Percentiles rank a stretch among this genome's conserved stretches.
These are phyloP conservation scores for Phorcus lineatus DNA, from an alignment of 2,888 invertebrate genomes.

Conservation along the genomic window DNA sequence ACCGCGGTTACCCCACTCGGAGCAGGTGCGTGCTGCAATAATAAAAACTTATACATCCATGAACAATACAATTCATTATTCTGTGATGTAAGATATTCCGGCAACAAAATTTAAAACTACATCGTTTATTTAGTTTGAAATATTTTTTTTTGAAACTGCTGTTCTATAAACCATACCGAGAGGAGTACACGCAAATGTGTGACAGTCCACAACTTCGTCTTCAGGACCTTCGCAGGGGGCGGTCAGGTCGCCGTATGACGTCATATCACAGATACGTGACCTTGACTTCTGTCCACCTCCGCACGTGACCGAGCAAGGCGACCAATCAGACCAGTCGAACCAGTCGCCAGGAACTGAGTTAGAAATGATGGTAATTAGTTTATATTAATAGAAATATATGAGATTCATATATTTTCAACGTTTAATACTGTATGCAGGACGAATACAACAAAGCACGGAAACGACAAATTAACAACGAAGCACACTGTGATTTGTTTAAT, in stretches of 20 bases:
- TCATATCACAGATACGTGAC: constrained; percentile 60
- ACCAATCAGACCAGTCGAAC: constrained; percentile 64
- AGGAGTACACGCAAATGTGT: constrained; percentile 59
- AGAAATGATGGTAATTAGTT: not conserved
- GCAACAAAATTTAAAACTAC: too few species aligned
- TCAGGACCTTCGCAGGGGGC: constrained; percentile 58
- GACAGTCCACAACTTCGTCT: constrained; percentile 53
- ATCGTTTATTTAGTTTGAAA: too few species aligned
- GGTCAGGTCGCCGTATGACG: constrained; percentile 63
- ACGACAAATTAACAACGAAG: not conserved
- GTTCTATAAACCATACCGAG: constrained; percentile 48
- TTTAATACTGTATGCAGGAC: not conserved
- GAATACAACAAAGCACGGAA: not conserved
- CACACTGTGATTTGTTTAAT: too few species aligned
- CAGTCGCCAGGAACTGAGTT: constrained; percentile 66
- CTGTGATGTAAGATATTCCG: too few species aligned
- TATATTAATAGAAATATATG: not conserved
- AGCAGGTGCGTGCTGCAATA: constrained; percentile 44
- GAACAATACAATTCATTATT: too few species aligned
- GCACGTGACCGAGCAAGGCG: constrained; percentile 61
- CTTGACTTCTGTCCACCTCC: constrained; percentile 60
- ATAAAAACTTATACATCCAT: not conserved
- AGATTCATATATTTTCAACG: too few species aligned
- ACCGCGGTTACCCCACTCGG: constrained; percentile 55
- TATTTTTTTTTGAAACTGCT: too few species aligned